Conservation (phyloP, 2,797 vertebrate species). For the Basileuterus tristriatus region DNA sequence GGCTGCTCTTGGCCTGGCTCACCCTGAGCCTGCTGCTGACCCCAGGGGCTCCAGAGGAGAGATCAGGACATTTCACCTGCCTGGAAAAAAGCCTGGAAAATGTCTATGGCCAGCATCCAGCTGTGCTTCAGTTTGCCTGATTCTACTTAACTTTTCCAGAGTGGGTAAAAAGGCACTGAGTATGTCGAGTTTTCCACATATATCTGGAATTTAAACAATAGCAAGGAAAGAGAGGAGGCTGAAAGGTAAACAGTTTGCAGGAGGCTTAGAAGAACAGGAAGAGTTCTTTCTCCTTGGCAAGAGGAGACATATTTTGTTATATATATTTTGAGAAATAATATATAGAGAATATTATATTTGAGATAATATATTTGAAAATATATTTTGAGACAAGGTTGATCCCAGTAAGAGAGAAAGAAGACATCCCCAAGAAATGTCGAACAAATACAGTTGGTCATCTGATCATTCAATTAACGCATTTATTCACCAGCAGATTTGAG, state of each 20-base stretch:
- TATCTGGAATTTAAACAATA: background rate
- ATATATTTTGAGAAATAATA: background rate
- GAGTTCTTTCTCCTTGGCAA: background rate
- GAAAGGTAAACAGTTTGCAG: slow-evolving; percentile 45
- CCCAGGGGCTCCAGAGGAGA: background rate
- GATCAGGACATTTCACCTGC: background rate
- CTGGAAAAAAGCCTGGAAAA: background rate
- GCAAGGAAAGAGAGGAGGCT: background rate
- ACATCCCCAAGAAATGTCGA: background rate
- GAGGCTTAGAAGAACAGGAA: slow-evolving; percentile 53
- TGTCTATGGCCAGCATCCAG: background rate
- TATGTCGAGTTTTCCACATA: accelerated
- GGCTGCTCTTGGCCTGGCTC: background rate
- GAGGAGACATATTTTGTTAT: background rate
- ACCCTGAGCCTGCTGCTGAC: background rate
- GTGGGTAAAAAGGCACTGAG: background rate
- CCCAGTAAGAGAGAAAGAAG: background rate
- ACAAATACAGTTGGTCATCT: background rate
- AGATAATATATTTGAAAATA: background rate
- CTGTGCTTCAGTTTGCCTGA: background rate
- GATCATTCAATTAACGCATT: background rate
- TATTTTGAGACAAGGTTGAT: background rate
- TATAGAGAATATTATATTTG: too few relatives aligned
- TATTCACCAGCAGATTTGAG: background rate
- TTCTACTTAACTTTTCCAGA: background rate